Evolutionary conservation across 92 coral and sea anemone species (phyloP), one percentile per base, ranked within the genome.

Genomic region (Palythoa grandiflora): DNA sequence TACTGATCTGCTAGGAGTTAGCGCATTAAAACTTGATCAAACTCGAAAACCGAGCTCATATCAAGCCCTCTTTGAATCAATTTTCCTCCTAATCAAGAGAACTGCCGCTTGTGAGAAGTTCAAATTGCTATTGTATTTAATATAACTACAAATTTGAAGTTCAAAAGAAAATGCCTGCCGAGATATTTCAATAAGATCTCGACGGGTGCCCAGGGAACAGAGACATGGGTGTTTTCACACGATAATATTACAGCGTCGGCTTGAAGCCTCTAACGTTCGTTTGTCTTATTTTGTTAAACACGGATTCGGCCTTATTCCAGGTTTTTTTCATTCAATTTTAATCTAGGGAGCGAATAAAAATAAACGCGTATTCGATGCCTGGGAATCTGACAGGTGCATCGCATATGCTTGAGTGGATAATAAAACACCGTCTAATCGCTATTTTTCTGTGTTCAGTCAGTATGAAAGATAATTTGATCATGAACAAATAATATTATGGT

Each of bases 361-460:
- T 92, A 79, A 74, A 68, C 68, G 78, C 68, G 36, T 73, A 3
- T 65, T n/a, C 60, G 55, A 59, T 16, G 87, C 91, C 91, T 94
- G 98, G 95, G 98, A 95, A 95, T 84, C 17, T 38, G 85, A 91
- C 98, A 95, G 94, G 92, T 95, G 98, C 74, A 60, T 9, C 68
- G 54, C 98, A 95, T 95, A 93, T 93, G 98, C 87, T 83, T 68
- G 63, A 80, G 89, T 89, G 85, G 83, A 86, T 90, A 93, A 87
- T 89, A 93, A 93, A 87, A 85, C 84, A 80, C 87, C 60, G 80
- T 74, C 87, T 88, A 72, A 87, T 91, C 88, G 87, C 93, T 94
- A 90, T 94, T 94, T 94, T 94, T 89, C 94, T 81, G 83, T 94
- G 96, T 94, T 93, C 94, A 92, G 84, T 90, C 93, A 83, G 94